A percentile compares a stretch with the other conserved stretches of the same genome.
Evolutionary conservation across 2,888 invertebrate genomes (phyloP).

Genomic region (Patella pellucida): DNA sequence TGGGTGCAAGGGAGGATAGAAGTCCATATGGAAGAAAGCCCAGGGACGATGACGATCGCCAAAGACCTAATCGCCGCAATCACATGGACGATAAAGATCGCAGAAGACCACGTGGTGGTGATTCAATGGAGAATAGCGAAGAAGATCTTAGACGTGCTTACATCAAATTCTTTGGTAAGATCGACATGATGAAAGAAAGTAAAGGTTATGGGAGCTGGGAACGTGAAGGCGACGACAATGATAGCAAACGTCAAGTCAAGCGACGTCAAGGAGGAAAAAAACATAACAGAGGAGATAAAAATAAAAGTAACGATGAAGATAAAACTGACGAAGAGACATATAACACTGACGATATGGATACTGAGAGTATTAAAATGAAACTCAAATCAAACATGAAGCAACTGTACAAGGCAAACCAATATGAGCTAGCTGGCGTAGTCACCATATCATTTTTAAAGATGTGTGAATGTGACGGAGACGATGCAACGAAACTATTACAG

Average conservation of each 20-base stretch:
- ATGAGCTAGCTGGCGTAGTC: not conserved
- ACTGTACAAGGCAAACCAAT: not conserved
- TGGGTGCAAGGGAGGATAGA: no score
- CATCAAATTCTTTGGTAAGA: not conserved
- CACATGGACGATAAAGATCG: not conserved
- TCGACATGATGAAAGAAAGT: not conserved
- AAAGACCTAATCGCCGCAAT: no score
- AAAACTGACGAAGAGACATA: not conserved
- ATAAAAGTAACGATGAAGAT: not conserved
- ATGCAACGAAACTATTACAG: not conserved
- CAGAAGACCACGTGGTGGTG: not conserved
- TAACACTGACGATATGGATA: not conserved
- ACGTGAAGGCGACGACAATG: not conserved
- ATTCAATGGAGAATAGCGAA: not conserved
- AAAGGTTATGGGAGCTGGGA: not conserved
- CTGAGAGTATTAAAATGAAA: not conserved
- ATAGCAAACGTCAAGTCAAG: not conserved
- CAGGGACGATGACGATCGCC: no score
- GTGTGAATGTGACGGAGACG: not conserved
- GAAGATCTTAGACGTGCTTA: not conserved
- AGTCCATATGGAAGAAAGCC: no score
- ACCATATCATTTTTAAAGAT: constrained; percentile 3
- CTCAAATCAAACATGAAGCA: not conserved
- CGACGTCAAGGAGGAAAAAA: not conserved
- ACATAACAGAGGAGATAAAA: no score